Evolutionary conservation across 2,888 invertebrate species (phyloP).

Genomic region (Oeneis ivallda): DNA sequence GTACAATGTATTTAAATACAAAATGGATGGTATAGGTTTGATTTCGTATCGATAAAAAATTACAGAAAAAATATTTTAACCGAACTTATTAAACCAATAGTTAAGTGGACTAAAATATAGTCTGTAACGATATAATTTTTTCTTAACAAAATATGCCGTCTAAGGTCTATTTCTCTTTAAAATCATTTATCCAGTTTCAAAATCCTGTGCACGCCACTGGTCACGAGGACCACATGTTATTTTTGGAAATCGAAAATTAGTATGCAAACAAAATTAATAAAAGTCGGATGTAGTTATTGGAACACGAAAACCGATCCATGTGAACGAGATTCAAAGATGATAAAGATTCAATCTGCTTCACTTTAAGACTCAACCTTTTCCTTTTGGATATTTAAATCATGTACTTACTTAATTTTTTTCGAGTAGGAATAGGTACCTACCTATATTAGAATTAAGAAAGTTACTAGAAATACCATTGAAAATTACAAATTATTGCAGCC

Average conservation of each 20-base stretch:
- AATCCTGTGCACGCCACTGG: slow-evolving; percentile 15
- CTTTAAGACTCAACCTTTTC: neutral
- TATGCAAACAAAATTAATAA: slow-evolving; percentile 11
- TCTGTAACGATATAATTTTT: neutral
- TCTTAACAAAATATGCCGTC: neutral
- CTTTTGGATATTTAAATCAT: no score
- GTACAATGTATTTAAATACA: no score
- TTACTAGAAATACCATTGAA: no score
- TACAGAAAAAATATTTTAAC: no score
- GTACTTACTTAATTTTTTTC: no score
- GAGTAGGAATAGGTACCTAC: no score
- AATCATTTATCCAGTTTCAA: slow-evolving; percentile 17
- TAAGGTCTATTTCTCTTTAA: slow-evolving; percentile 2
- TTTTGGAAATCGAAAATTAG: slow-evolving; percentile 15
- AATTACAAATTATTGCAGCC: no score
- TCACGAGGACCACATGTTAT: slow-evolving; percentile 19
- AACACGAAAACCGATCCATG: neutral
- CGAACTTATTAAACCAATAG: no score
- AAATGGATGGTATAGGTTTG: no score
- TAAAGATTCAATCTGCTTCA: neutral
- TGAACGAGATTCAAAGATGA: neutral
- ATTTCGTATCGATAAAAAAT: no score
- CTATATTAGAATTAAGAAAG: no score
- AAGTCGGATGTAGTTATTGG: slow-evolving; percentile 1
- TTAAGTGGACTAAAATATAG: no score